Evolutionary conservation across 2,797 vertebrate genomes (phyloP).

Genomic region (Chelonia mydas): DNA sequence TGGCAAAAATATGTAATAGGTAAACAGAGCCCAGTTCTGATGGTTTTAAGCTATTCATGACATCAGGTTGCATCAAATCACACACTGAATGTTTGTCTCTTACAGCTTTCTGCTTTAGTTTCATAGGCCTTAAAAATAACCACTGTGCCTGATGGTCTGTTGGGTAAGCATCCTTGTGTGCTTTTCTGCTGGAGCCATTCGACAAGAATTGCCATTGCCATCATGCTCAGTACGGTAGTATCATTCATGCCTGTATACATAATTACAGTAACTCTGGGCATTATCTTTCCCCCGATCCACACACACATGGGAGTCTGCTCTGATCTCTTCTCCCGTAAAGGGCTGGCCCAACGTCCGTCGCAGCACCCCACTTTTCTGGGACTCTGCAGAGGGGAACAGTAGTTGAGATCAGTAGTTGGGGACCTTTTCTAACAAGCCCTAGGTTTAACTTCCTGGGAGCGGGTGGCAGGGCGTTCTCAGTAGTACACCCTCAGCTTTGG

Average conservation of each 20-base stretch:
- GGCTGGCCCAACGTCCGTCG: not conserved
- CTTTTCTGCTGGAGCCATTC: slow-evolving; percentile 12
- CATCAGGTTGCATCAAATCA: not conserved
- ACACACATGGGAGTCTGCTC: not conserved
- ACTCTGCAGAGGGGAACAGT: not conserved
- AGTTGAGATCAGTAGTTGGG: not conserved
- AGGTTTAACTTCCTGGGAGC: not conserved
- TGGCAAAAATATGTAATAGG: not conserved
- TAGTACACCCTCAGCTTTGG: not conserved
- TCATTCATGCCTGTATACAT: not conserved
- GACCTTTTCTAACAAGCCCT: not conserved
- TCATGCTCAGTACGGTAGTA: not conserved
- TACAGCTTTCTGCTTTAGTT: not conserved
- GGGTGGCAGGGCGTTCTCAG: not conserved
- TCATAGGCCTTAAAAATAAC: not conserved
- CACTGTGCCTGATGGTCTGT: not conserved
- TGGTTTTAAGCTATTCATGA: not conserved
- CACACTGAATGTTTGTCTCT: not conserved
- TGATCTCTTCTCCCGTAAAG: not conserved
- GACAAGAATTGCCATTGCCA: not conserved
- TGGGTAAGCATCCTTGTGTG: not conserved
- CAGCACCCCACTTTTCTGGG: not conserved
- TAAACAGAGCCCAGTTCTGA: not conserved
- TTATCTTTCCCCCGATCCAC: not conserved
- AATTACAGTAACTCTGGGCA: not conserved